Evolutionary conservation across 2,797 vertebrate species (phyloP).

Genomic region (Menidia menidia): DNA sequence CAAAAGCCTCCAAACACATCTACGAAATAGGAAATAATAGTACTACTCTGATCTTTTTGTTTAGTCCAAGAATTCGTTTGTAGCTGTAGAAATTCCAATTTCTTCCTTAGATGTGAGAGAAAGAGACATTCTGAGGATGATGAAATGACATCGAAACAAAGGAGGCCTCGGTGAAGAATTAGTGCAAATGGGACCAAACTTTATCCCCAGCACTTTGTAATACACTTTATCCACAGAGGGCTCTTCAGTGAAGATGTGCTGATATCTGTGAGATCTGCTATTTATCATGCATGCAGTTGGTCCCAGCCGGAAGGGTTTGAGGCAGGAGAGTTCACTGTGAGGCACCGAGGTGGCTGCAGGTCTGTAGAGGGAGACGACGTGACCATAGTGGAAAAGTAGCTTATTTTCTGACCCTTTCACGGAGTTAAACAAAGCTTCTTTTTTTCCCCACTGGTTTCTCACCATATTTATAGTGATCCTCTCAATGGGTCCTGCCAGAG

Average conservation of each 20-base stretch:
- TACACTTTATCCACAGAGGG: conserved; percentile 46
- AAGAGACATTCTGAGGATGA: conserved; percentile 35
- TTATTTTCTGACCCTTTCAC: no score
- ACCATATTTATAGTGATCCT: no score
- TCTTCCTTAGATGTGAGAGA: conserved; percentile 35
- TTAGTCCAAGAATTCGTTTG: conserved; percentile 18
- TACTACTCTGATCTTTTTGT: neutral
- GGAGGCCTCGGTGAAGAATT: conserved; percentile 44
- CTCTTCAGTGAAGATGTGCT: conserved; percentile 36
- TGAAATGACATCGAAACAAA: conserved; percentile 57
- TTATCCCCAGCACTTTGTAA: conserved; percentile 52
- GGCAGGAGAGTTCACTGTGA: neutral
- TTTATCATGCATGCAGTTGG: conserved; percentile 59
- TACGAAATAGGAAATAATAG: neutral
- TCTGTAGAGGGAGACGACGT: neutral
- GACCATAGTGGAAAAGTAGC: no score
- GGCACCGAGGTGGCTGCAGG: conserved; percentile 16
- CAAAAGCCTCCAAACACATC: no score
- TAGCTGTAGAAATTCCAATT: conserved; percentile 1
- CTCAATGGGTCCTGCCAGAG: no score
- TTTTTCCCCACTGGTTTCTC: no score
- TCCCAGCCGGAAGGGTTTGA: conserved; percentile 17
- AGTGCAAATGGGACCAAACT: conserved; percentile 49
- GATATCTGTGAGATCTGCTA: conserved; percentile 50
- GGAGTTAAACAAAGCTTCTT: no score